A percentile compares a stretch with the other conserved stretches of the same genome.
Evolutionary conservation across 2,113 vertebrate genomes (phyloP).

Genomic region (Pelecanus crispus): DNA sequence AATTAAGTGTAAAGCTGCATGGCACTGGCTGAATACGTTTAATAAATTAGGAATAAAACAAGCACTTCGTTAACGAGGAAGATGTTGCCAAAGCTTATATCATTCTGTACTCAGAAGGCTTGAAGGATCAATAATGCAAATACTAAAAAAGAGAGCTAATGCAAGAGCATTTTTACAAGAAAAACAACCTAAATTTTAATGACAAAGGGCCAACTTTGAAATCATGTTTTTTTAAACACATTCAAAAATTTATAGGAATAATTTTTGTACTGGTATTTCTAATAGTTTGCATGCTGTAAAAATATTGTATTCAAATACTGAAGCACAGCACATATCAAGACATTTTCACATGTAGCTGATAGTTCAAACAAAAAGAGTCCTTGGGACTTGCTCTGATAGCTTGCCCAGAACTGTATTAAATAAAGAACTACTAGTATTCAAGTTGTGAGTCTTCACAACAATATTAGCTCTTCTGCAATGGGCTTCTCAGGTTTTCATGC

Average conservation of each 20-base stretch:
- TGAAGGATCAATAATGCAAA: slow-evolving; percentile 30
- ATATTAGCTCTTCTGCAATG: neutral
- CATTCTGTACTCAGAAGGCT: neutral
- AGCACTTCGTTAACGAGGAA: neutral
- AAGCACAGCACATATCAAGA: neutral
- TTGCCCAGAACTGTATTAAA: neutral
- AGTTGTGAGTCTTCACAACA: neutral
- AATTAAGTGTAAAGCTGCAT: slow-evolving; percentile 32
- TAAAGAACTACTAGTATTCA: neutral
- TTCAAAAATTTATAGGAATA: neutral
- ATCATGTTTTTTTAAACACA: neutral
- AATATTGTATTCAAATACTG: neutral
- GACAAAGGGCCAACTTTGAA: neutral
- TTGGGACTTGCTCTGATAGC: neutral
- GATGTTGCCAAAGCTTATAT: slow-evolving; percentile 30
- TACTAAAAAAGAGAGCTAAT: neutral
- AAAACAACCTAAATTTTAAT: neutral
- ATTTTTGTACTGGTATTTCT: neutral
- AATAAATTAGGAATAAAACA: slow-evolving; percentile 47
- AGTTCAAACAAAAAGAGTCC: neutral
- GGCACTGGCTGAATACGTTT: slow-evolving; percentile 17
- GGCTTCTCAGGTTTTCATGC: neutral
- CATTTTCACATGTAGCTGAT: neutral
- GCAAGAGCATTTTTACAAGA: neutral
- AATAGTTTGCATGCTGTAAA: neutral